Base-by-base conservation (phyloP, 2,888 invertebrate species). In the Synergus laeviventris region DNA sequence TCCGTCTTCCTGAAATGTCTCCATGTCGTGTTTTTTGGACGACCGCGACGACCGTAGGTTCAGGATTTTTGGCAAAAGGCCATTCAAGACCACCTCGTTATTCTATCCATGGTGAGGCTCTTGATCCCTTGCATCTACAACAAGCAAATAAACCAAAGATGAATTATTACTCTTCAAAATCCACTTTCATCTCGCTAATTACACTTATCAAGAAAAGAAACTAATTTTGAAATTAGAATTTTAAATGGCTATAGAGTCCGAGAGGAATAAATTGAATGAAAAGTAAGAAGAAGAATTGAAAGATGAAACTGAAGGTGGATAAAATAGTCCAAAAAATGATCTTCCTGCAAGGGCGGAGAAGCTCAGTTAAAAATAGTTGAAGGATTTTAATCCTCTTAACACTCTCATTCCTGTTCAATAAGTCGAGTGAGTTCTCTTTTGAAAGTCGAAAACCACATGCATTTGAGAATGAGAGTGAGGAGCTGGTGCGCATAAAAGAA, bases 41-140 rank as follows among this genome's bases (percentile, higher is more conserved):
- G 31, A 70, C 70, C 5, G 36, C 45, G 31, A 70, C 70, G 49
- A n/a, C 49, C 45, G 70, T 49, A 49, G 49, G 18, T 70, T 70
- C 70, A 49, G 76, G 75, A 70, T 75, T 75, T 79, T 79, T 75
- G 60, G 74, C 62, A 59, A 79, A 80, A 77, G 54, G 77, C 74
- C 78, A 78, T 79, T 85, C 77, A 80, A 62, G 39, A 62, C 73
- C 75, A 81, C 81, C 80, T 82, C 83, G 77, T 79, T 81, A 81
- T 81, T 81, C 79, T 79, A 78, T 81, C 84, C 86, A 87, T 87
- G 78, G 81, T 78, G 80, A 75, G 77, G 79, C 78, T 79, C 80
- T 75, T 76, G 79, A 70, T 79, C 77, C 76, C 76, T 74, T 74
- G 75, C 80, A 77, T 81, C 85, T 87, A 81, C 21, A 84, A 84